phyloP scores from a whole-genome alignment of 2,797 vertebrate species.

The Chelidonichthys spinosus region DNA sequence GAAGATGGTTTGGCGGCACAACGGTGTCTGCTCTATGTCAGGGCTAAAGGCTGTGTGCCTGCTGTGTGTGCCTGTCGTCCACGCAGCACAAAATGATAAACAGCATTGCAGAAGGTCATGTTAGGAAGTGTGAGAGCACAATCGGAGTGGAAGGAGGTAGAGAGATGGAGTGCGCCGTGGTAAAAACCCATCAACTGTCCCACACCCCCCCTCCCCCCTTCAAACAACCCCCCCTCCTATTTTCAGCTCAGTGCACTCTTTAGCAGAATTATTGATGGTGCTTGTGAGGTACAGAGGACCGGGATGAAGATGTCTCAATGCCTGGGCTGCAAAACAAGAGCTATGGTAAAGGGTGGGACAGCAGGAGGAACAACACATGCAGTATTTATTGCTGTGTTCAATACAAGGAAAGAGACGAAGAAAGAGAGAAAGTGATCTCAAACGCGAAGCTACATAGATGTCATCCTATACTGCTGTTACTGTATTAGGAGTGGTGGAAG shows the following conservation, averaged over 20 bases:
- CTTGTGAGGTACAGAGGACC: constrained; percentile 60
- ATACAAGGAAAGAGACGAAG: constrained; percentile 31
- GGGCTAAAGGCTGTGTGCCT: constrained; percentile 20
- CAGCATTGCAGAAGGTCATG: constrained; percentile 66
- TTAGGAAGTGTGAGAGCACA: constrained; percentile 48
- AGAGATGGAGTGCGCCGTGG: constrained; percentile 66
- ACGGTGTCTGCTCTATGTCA: constrained; percentile 23
- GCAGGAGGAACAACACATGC: constrained; percentile 54
- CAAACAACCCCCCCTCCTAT: constrained; percentile 33
- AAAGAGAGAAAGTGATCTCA: constrained; percentile 36
- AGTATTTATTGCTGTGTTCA: constrained; percentile 70
- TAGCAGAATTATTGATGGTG: constrained; percentile 78
- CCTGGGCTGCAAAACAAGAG: constrained; percentile 65
- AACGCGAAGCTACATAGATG: constrained; percentile 20
- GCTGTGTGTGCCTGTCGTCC: constrained; percentile 40
- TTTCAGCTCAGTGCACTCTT: constrained; percentile 72
- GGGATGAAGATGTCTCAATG: constrained; percentile 70
- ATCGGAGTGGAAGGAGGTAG: constrained; percentile 40
- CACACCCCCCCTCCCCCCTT: constrained; percentile 2
- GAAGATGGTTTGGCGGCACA: constrained; percentile 23
- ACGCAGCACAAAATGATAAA: constrained; percentile 59
- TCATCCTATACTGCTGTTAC: constrained; percentile 1
- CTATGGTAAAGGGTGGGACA: constrained; percentile 52
- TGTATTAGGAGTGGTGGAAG: not conserved
- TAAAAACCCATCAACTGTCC: constrained; percentile 68